Conservation (phyloP, 2,113 vertebrate genomes). For the Tursiops truncatus region DNA sequence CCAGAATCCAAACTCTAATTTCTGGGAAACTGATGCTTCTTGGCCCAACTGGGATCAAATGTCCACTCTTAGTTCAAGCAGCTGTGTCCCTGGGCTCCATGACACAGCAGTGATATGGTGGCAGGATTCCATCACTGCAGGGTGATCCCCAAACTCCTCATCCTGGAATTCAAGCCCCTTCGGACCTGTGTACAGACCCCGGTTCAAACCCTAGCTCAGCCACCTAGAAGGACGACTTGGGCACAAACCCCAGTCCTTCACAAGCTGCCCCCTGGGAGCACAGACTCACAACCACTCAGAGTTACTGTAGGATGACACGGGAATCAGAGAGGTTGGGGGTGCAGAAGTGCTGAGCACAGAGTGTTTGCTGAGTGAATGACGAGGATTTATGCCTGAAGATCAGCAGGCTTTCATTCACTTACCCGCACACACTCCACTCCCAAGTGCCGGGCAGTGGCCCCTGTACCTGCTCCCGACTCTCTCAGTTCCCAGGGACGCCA, state of each 20-base stretch:
- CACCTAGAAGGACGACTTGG: neutral
- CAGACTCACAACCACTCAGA: no score
- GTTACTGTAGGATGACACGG: rapidly evolving
- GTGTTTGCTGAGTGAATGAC: neutral
- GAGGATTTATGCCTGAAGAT: neutral
- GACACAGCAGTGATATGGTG: rapidly evolving
- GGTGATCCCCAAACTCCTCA: neutral
- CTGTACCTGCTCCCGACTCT: neutral
- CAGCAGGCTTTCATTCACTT: neutral
- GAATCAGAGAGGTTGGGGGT: neutral
- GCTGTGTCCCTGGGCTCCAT: neutral
- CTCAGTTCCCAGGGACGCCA: neutral
- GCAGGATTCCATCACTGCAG: neutral
- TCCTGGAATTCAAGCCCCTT: neutral
- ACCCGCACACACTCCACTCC: neutral
- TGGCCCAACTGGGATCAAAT: neutral
- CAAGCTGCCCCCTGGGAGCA: neutral
- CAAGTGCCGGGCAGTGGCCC: neutral
- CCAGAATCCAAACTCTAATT: neutral
- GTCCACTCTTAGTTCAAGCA: neutral
- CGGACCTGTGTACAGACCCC: neutral
- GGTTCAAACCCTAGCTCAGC: neutral
- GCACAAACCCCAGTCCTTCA: neutral
- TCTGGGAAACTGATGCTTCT: neutral
- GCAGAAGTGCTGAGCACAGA: no score